phyloP scores from a whole-genome alignment of 2,797 vertebrate species.

The Echiichthys vipera region DNA sequence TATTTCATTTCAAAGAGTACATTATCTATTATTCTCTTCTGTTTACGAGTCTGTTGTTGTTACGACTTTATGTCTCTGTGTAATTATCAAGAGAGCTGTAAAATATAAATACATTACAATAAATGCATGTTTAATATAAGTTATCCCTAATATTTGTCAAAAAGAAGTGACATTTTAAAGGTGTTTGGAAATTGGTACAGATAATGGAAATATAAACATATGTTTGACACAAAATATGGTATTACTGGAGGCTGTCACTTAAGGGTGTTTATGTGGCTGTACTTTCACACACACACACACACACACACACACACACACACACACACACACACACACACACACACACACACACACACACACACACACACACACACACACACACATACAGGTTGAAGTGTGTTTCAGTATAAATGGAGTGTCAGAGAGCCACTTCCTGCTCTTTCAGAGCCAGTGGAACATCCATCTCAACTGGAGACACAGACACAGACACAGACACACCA shows the following conservation, averaged over 20 bases:
- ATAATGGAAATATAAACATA: not conserved
- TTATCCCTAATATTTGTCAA: too few species aligned
- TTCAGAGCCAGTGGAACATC: constrained; percentile 74
- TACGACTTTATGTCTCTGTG: not conserved
- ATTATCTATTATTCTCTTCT: not conserved
- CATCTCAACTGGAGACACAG: constrained; percentile 70
- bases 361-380: constrained; percentile 41
- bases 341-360: constrained; percentile 28
- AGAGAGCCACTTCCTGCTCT: constrained; percentile 84
- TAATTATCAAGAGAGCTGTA: not conserved
- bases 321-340: not conserved
- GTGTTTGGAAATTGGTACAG: not conserved
- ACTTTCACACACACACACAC: not conserved
- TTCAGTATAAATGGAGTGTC: constrained; percentile 75
- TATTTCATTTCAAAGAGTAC: not conserved
- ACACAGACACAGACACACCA: constrained; percentile 40
- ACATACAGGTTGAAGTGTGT: constrained; percentile 66
- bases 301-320: constrained; percentile 9
- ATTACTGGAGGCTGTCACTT: not conserved
- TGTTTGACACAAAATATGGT: not conserved
- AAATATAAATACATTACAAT: not conserved
- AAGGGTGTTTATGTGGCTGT: not conserved
- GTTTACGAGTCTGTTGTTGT: not conserved
- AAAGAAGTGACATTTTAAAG: too few species aligned
- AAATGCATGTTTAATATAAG: too few species aligned